Evolutionary conservation across 1,140 invertebrate genomes (phyloP), one percentile per base, ranked within the genome.

Genomic region (Leptinotarsa texana): DNA sequence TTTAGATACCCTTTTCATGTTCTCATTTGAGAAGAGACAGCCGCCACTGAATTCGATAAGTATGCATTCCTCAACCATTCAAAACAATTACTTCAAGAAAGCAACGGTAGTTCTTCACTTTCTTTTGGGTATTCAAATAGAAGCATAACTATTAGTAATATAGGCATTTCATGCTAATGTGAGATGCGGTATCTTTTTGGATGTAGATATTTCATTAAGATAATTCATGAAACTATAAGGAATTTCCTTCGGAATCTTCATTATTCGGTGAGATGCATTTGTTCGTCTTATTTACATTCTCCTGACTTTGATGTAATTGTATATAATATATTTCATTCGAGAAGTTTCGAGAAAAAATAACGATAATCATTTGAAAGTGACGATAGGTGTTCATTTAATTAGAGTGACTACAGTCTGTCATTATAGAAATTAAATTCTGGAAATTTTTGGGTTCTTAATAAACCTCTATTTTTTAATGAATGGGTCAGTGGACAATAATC

Each of bases 211-310:
- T 65, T 65, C 51, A 27, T 24, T 49, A 17, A 73, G 71, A 65
- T 65, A 73, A 73, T 73, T 65, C n/a, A 65, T 73, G 42, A 73
- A 24, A 73, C 22, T 27, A 63, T 62, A 65, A 73, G 63, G 71
- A 73, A 73, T 73, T 62, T 73, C n/a, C 66, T 65, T 21, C 49
- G 57, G 71, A 73, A 73, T 73, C 24, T 73, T 47, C 33, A 71
- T n/a, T 57, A 57, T 65, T 65, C 15, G 21, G 24, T 27, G 21
- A 65, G 24, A 65, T 24, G 63, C 63, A 65, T 15, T 65, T 65
- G 13, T 65, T 24, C 4, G 22, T 15, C 21, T 15, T 57, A 21
- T 18, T 65, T 65, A 65, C 21, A 65, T 65, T 65, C 63, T 65
- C 13, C n/a, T 57, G 51, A 15, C 51, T 57, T 13, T 11, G 33